These are phyloP conservation scores for Ophonus ardosiacus DNA, from an alignment of 2,888 invertebrate genomes.

Conservation along the genomic window DNA sequence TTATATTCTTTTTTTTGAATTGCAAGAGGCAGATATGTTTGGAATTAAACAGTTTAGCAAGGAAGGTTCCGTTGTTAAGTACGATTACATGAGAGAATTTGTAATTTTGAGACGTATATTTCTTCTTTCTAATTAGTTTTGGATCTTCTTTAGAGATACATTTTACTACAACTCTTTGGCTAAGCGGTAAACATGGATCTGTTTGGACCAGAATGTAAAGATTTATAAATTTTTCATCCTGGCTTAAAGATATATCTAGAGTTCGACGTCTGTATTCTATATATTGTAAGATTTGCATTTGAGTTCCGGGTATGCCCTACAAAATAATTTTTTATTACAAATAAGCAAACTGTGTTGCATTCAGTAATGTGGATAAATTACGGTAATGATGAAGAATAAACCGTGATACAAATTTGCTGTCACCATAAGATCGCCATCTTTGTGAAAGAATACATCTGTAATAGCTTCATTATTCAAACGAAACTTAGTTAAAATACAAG, in stretches of 20 bases:
- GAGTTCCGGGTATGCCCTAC: conserved; percentile 72
- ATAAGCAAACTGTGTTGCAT: background rate
- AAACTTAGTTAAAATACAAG: conserved; percentile 70
- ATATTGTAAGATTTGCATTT: conserved; percentile 71
- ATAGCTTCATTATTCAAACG: conserved; percentile 70
- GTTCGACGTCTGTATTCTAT: conserved; percentile 59
- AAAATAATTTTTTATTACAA: background rate
- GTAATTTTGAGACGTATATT: conserved; percentile 10
- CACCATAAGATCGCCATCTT: conserved; percentile 71
- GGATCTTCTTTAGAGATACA: conserved; percentile 18
- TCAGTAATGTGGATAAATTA: conserved; percentile 62
- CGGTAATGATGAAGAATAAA: conserved; percentile 74
- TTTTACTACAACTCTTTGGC: conserved; percentile 53
- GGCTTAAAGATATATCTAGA: conserved; percentile 54
- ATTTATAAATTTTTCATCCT: conserved; percentile 49
- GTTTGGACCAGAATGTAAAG: conserved; percentile 49
- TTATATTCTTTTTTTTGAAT: conserved; percentile 41
- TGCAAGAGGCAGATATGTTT: conserved; percentile 12
- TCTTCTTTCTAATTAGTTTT: conserved; percentile 48
- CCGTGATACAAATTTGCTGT: conserved; percentile 71
- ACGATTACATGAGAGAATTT: conserved; percentile 21
- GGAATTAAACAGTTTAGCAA: conserved; percentile 14
- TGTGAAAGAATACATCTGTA: conserved; percentile 71
- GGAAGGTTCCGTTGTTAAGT: background rate
- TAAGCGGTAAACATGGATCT: background rate